These are phyloP conservation scores for Dynastes grantii DNA, from an alignment of 2,888 invertebrate genomes.

Conservation along the genomic window DNA sequence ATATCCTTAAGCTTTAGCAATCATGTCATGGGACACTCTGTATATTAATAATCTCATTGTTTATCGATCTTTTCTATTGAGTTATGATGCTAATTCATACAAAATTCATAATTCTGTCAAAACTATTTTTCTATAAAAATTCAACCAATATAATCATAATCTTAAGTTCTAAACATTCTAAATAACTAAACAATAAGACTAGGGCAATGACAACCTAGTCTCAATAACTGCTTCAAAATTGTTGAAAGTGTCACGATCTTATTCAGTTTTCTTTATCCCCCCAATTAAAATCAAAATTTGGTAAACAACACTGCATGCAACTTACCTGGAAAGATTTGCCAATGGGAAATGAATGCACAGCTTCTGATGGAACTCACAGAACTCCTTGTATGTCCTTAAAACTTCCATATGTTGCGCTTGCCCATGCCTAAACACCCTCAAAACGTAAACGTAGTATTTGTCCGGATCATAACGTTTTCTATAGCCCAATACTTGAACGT, in stretches of 20 bases:
- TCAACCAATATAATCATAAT: not conserved
- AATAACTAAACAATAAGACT: no score
- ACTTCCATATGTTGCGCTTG: slow-evolving; percentile 91
- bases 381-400: slow-evolving; percentile 96
- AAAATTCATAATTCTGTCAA: not conserved
- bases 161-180: no score
- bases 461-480: slow-evolving; percentile 98
- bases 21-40: no score
- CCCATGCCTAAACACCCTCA: slow-evolving; percentile 86
- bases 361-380: slow-evolving; percentile 96
- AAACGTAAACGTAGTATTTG: slow-evolving; percentile 96
- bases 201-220: no score
- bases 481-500: slow-evolving; percentile 89
- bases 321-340: slow-evolving; percentile 91
- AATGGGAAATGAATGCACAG: slow-evolving; percentile 93
- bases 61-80: not conserved
- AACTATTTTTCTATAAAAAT: not conserved
- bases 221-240: no score
- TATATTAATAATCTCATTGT: not conserved
- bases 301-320: slow-evolving; percentile 39
- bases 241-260: no score
- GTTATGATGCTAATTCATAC: not conserved
- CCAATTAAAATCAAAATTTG: no score
- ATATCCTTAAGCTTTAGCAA: no score
- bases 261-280: no score